Percentiles rank a stretch among this genome's conserved stretches.
phyloP scores from a whole-genome alignment of 2,888 invertebrate species.

The Thysanoteuthis rhombus region DNA sequence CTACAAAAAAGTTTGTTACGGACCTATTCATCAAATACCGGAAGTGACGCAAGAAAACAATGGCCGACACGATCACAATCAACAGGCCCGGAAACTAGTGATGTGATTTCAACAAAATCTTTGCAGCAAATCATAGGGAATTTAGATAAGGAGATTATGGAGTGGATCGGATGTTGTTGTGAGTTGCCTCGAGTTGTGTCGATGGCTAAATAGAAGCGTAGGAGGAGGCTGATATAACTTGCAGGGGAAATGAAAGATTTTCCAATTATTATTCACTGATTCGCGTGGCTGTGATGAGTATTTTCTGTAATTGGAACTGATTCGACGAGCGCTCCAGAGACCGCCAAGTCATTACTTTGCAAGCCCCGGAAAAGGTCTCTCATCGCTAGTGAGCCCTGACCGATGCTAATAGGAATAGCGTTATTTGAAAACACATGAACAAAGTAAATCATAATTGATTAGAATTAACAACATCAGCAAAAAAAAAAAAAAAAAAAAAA shows the following conservation, averaged over 20 bases:
- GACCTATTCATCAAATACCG: too few relatives aligned
- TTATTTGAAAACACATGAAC: background rate
- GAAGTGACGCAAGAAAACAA: background rate
- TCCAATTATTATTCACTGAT: slow-evolving; percentile 12
- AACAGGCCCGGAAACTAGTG: background rate
- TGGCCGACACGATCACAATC: background rate
- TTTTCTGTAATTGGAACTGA: background rate
- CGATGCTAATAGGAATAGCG: background rate
- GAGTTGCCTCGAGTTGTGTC: background rate
- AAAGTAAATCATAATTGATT: background rate
- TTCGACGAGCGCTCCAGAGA: background rate
- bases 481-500: background rate
- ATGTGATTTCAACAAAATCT: background rate
- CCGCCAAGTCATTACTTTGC: background rate
- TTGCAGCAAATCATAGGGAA: background rate
- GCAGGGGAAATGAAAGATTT: background rate
- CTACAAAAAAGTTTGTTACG: too few relatives aligned
- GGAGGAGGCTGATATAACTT: background rate
- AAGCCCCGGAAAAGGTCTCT: background rate
- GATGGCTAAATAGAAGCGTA: background rate
- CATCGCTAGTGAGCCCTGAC: background rate
- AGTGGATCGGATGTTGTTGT: background rate
- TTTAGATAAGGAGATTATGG: background rate
- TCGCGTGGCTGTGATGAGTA: background rate
- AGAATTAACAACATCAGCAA: background rate